A percentile compares a stretch with the other conserved stretches of the same genome.
Conservation (phyloP, 2,888 invertebrate species). For the Calliopum simillimum region DNA sequence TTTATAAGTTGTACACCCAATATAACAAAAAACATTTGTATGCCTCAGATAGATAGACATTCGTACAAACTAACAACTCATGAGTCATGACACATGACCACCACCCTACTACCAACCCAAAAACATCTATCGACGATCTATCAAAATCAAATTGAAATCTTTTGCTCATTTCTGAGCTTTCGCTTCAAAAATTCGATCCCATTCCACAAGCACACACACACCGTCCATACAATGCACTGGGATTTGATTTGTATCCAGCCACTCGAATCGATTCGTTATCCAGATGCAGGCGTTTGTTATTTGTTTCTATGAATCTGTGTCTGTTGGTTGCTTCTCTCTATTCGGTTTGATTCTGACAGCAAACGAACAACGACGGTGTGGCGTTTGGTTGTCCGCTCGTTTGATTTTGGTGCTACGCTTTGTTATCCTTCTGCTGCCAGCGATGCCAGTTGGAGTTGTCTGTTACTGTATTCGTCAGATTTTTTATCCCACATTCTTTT, state of each 20-base stretch:
- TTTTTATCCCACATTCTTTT: no score
- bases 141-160: conserved; percentile 37
- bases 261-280: conserved; percentile 21
- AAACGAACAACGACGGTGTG: background rate
- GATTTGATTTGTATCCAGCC: conserved; percentile 3
- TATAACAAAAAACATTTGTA: no score
- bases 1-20: no score
- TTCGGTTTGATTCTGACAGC: background rate
- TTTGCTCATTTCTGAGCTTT: conserved; percentile 37
- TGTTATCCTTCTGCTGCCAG: background rate
- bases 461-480: no score
- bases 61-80: no score
- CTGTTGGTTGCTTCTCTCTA: background rate
- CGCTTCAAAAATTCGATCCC: background rate
- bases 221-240: background rate
- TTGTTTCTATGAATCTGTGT: background rate
- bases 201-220: background rate
- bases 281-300: background rate
- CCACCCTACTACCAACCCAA: background rate
- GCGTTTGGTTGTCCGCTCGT: background rate
- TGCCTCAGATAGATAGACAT: no score
- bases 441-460: background rate
- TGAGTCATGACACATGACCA: background rate
- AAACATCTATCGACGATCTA: conserved; percentile 12
- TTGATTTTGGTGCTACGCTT: background rate